These are phyloP conservation scores for Actias luna DNA, from an alignment of 2,888 invertebrate genomes.

Conservation along the genomic window DNA sequence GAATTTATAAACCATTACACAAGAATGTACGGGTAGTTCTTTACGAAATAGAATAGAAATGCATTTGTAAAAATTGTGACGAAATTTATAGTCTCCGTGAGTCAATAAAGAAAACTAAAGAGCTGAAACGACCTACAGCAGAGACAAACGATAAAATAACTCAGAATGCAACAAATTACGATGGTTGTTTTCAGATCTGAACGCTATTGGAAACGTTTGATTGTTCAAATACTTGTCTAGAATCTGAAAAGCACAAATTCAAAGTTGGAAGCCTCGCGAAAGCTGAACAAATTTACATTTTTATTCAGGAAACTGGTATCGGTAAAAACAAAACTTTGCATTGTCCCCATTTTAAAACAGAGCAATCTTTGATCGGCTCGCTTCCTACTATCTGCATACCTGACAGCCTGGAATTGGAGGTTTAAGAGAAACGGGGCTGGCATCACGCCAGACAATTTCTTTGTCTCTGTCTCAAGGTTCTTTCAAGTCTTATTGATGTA, in stretches of 20 bases:
- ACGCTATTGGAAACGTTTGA: conserved; percentile 44
- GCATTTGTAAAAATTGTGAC: conserved; percentile 8
- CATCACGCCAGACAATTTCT: conserved; percentile 66
- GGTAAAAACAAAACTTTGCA: conserved; percentile 63
- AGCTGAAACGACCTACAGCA: conserved; percentile 9
- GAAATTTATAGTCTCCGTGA: not conserved
- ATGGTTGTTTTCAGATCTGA: conserved; percentile 35
- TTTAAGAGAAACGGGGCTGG: conserved; percentile 43
- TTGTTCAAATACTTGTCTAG: conserved; percentile 50
- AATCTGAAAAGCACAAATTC: conserved; percentile 55
- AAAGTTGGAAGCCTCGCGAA: conserved; percentile 43
- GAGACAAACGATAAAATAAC: conserved; percentile 15
- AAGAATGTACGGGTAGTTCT: not conserved
- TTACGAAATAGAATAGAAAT: not conserved
- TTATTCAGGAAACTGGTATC: conserved; percentile 63
- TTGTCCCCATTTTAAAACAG: conserved; percentile 62
- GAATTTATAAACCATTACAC: not conserved
- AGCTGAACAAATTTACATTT: conserved; percentile 69
- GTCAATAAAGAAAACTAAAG: conserved; percentile 6
- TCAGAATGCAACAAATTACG: conserved; percentile 42
- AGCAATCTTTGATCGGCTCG: conserved; percentile 70
- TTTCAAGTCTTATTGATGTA: conserved; percentile 62
- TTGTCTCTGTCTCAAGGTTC: conserved; percentile 66
- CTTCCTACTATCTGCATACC: conserved; percentile 50
- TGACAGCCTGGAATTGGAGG: conserved; percentile 34